Evolutionary conservation across 2,113 vertebrate genomes (phyloP), one percentile per base, ranked within the genome.

Genomic region (Aythya baeri): DNA sequence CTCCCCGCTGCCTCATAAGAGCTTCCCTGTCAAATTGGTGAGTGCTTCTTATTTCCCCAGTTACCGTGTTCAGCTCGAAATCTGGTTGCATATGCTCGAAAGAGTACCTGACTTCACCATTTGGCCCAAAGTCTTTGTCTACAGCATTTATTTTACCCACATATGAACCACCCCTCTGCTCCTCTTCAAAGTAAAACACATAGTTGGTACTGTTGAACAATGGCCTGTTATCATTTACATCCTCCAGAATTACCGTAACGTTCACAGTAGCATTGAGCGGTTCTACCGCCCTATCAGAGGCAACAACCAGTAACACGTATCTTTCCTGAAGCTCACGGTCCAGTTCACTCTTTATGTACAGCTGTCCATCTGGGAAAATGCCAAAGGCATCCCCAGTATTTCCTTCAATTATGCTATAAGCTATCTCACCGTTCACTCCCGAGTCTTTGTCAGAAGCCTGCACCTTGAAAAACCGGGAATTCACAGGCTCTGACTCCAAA

Each of bases 161-260:
- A 18, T 96, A 96, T 0, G 99, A 99, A 6, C 99, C 99, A n/a
- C 98, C 98, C 50, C 75, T 96, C 96, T 99, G 98, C 75, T 99
- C 99, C 79, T 99, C 99, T 92, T 99, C 98, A 93, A 99, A 99
- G 83, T 98, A 98, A 97, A 99, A 99, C 16, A 99, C 98, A 11
- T 99, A 99, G 96, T 98, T 99, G 26, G 99, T 99, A 93, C 99
- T 99, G 97, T 99, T 99, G 89, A 99, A 99, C 52, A 99, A 97
- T 9, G 99, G 99, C 2, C 99, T 98, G 61, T 99, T 99, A 67
- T 99, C 99, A 58, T 99, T 99, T 7, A 99, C 99, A 38, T 99
- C 99, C 55, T 99, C 99, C 25, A 99, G 94, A 89, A 99, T 98
- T 7, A 99, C 98, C 0, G 98, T 99, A 86, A 99, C 99, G 0